phyloP scores from a whole-genome alignment of 2,113 vertebrate species.

The Fukomys damarensis region DNA sequence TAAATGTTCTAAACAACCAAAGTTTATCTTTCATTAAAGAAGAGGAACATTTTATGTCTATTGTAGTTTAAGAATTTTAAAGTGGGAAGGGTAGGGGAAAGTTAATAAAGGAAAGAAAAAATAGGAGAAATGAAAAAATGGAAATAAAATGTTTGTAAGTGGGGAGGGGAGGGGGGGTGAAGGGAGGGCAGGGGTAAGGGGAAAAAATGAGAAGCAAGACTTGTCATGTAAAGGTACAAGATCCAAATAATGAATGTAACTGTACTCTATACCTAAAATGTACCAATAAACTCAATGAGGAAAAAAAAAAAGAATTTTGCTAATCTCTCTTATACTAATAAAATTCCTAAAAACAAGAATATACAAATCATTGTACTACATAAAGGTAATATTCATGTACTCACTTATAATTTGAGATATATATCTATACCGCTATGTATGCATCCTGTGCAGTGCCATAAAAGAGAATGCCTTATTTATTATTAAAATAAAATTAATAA shows the following conservation, averaged over 20 bases:
- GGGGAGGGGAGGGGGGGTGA: no score
- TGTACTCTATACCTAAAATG: no score
- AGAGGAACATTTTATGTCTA: not conserved
- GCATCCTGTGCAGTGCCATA: not conserved
- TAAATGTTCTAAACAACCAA: slow-evolving; percentile 3
- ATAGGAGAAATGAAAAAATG: no score
- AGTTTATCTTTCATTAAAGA: not conserved
- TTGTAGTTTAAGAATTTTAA: not conserved
- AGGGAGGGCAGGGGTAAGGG: no score
- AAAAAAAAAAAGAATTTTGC: no score
- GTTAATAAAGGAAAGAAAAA: no score
- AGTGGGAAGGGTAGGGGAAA: no score
- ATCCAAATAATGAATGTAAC: no score
- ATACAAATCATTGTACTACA: not conserved
- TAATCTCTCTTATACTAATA: not conserved
- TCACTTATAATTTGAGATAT: not conserved
- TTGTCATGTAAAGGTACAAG: no score
- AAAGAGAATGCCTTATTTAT: slow-evolving; percentile 12
- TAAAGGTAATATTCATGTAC: not conserved
- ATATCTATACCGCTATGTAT: not conserved
- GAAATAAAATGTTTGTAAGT: no score
- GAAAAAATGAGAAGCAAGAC: no score
- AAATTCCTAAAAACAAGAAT: not conserved
- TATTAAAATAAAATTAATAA: not conserved
- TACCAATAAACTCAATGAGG: no score